These are phyloP conservation scores for Eulacestoma nigropectus DNA, from an alignment of 2,113 vertebrate species.

Conservation along the genomic window DNA sequence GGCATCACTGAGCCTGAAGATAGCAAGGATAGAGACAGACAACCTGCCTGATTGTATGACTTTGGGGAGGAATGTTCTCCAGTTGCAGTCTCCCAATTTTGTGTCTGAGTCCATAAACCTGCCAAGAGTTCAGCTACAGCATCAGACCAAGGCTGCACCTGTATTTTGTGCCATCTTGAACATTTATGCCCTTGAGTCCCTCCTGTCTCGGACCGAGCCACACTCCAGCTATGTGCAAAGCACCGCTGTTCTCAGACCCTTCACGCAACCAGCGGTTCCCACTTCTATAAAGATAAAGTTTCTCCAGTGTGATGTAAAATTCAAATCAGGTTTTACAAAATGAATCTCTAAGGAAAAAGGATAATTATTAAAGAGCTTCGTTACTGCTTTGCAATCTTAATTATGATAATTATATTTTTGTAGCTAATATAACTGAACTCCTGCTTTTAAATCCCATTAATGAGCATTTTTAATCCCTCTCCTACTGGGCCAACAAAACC, in stretches of 20 bases:
- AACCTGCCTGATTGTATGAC: not conserved
- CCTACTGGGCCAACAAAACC: constrained; percentile 44
- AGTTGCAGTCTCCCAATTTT: not conserved
- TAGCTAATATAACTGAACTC: constrained; percentile 55
- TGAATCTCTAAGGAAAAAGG: constrained; percentile 52
- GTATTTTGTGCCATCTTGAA: not conserved
- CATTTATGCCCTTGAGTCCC: not conserved
- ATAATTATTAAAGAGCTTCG: constrained; percentile 59
- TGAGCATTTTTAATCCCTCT: constrained; percentile 43
- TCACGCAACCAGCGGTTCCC: not conserved
- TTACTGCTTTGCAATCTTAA: constrained; percentile 64
- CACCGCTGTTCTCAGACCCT: not conserved
- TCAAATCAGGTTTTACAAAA: constrained; percentile 51
- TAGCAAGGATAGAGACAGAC: not conserved
- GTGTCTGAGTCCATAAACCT: not conserved
- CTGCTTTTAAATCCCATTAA: constrained; percentile 63
- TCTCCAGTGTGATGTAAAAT: constrained; percentile 3
- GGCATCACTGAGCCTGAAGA: not conserved
- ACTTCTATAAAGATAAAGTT: not conserved
- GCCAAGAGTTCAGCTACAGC: not conserved
- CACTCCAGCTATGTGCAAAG: not conserved
- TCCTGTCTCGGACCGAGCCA: not conserved
- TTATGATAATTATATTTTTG: constrained; percentile 68
- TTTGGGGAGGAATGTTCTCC: not conserved
- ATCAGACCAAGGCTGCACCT: not conserved